These are phyloP conservation scores for Callosobruchus maculatus DNA, from an alignment of 2,888 invertebrate species.

Conservation along the genomic window DNA sequence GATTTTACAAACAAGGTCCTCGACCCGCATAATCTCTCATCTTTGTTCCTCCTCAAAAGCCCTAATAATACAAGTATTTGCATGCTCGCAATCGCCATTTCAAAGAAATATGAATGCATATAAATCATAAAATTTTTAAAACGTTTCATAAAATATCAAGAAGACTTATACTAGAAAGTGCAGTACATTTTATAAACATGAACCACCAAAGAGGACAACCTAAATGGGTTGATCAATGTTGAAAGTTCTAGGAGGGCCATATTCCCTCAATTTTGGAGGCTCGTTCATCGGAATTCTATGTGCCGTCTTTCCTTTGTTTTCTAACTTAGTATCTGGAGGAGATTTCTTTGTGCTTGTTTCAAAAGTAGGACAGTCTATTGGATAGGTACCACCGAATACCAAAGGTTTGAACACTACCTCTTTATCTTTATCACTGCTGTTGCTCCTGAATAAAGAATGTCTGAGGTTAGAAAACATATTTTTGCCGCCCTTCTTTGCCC, in stretches of 20 bases:
- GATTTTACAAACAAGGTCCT: no score
- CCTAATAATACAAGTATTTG: no score
- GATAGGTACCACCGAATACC: conserved; percentile 82
- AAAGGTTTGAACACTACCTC: conserved; percentile 58
- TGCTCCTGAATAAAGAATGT: conserved; percentile 41
- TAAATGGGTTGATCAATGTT: conserved; percentile 58
- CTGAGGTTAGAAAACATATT: conserved; percentile 43
- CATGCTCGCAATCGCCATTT: no score
- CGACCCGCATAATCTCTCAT: no score
- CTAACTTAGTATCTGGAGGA: conserved; percentile 6
- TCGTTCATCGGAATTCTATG: conserved; percentile 9
- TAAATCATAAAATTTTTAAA: no score
- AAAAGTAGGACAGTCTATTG: conserved; percentile 68
- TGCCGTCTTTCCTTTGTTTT: background rate
- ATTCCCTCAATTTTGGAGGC: conserved; percentile 40
- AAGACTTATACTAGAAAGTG: background rate
- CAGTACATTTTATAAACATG: background rate
- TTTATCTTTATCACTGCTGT: conserved; percentile 33
- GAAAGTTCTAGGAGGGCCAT: conserved; percentile 54
- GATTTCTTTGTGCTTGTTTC: conserved; percentile 16
- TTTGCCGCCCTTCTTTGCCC: conserved; percentile 51
- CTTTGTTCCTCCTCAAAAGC: no score
- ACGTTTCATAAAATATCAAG: no score
- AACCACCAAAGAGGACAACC: conserved; percentile 1
- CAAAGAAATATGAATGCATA: no score